Percentiles rank a stretch among this genome's conserved stretches.
Evolutionary conservation across 2,888 invertebrate genomes (phyloP).

Genomic region (Aphodius granarius): DNA sequence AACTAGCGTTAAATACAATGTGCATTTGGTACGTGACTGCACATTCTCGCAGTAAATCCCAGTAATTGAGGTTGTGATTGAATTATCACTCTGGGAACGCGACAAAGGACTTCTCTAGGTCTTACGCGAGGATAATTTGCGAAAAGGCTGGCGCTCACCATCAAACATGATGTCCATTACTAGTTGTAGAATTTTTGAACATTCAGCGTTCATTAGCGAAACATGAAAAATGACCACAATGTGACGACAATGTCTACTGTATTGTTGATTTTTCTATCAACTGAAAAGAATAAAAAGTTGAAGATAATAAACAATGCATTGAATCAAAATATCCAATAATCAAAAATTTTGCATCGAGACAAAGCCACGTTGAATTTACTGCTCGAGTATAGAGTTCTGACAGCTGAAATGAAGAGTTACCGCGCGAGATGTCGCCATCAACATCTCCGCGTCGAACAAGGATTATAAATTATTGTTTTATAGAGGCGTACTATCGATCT

Average conservation of each 20-base stretch:
- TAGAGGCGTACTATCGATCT: not conserved
- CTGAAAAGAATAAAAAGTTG: no score
- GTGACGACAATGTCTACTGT: not conserved
- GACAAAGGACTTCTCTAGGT: not conserved
- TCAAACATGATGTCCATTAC: not conserved
- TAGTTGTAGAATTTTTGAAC: not conserved
- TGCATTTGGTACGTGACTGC: not conserved
- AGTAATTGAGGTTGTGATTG: not conserved
- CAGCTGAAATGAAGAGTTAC: not conserved
- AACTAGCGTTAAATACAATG: constrained; percentile 9
- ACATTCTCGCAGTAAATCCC: not conserved
- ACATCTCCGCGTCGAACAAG: not conserved
- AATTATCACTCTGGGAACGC: not conserved
- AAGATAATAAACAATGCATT: no score
- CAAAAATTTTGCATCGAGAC: not conserved
- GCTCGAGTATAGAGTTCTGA: not conserved
- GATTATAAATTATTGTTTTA: not conserved
- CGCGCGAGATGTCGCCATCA: not conserved
- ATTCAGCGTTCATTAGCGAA: no score
- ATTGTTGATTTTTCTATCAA: no score
- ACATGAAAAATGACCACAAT: no score
- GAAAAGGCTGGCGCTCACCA: not conserved
- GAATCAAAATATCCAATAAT: not conserved
- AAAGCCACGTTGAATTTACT: not conserved
- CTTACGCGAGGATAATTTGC: not conserved